Evolutionary conservation across 92 coral and sea anemone genomes (phyloP), one percentile per base, ranked within the genome.

Genomic region (Blastomussa wellsi): DNA sequence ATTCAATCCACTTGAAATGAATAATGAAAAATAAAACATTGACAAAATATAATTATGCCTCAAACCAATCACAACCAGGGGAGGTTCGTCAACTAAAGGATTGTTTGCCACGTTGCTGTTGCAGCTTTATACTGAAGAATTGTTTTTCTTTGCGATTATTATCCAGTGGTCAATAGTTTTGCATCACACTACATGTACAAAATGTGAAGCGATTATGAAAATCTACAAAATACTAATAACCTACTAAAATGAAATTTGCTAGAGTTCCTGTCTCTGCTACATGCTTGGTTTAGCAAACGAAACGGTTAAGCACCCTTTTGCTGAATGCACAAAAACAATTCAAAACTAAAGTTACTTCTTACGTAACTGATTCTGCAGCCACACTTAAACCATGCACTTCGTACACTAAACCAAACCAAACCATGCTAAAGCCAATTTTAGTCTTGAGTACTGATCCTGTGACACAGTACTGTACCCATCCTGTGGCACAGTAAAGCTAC

Each of bases 201-300:
- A 89, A 73, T 74, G 49, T 8, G 49, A 44, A 44, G 49, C 49
- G 49, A 44, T 44, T 44, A 44, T 44, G 49, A 44, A 44, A 44
- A 44, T 44, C 49, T 44, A 44, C 49, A 44, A 44, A 44, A 6
- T 44, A 13, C n/a, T n/a, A n/a, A 38, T 55, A 72, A 59, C 80
- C 65, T 83, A 74, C 64, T 83, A 74, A 83, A 73, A 83, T 62
- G 80, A 59, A 11, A 83, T 28, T 74, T 10, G 28, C 71, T 0
- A n/a, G 80, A 66, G 87, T 83, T 81, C 87, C 87, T 74, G 87
- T 74, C 87, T 77, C 87, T 53, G 33, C 57, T 2, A 17, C 53
- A 17, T 42, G 41, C 48, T 44, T 7, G 72, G 36, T 48, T 38
- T 38, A 36, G 44, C 75, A 70, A 70, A 38, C 44, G 67, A 47